Evolutionary conservation across 2,797 vertebrate genomes (phyloP).

Genomic region (Bradypodion ventrale): DNA sequence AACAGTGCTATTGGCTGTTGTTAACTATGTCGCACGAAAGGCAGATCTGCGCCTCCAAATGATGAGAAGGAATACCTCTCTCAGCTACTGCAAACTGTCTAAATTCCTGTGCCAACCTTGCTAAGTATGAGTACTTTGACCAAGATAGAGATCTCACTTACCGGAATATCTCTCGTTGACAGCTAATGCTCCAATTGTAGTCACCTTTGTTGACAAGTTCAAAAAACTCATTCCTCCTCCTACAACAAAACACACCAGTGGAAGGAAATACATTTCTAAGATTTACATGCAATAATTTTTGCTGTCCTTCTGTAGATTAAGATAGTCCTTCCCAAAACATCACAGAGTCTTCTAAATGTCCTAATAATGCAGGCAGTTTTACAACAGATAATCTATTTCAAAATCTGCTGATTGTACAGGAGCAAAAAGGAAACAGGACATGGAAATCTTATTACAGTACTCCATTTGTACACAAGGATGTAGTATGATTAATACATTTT

Average conservation of each 20-base stretch:
- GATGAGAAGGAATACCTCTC: slow-evolving; percentile 26
- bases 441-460: slow-evolving; percentile 46
- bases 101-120: background rate
- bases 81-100: slow-evolving; percentile 5
- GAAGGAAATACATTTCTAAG: slow-evolving; percentile 57
- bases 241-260: slow-evolving; percentile 70
- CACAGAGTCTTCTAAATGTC: background rate
- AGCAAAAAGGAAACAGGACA: slow-evolving; percentile 53
- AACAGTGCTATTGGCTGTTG: background rate
- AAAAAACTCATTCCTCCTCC: slow-evolving; percentile 93
- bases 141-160: slow-evolving; percentile 70
- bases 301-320: slow-evolving; percentile 39
- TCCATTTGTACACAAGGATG: slow-evolving; percentile 48
- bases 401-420: slow-evolving; percentile 58
- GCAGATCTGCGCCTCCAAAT: background rate
- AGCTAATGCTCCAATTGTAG: slow-evolving; percentile 95
- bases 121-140: slow-evolving; percentile 17
- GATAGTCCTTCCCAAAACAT: slow-evolving; percentile 44
- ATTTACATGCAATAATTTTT: slow-evolving; percentile 51
- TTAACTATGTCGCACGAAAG: background rate
- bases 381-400: slow-evolving; percentile 65
- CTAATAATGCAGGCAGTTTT: slow-evolving; percentile 36
- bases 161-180: slow-evolving; percentile 95
- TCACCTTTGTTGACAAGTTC: slow-evolving; percentile 93
- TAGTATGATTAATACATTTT: slow-evolving; percentile 15